Percentiles rank a stretch among this genome's conserved stretches.
Evolutionary conservation across 2,797 vertebrate species (phyloP).

Genomic region (Cirrhinus molitorella): DNA sequence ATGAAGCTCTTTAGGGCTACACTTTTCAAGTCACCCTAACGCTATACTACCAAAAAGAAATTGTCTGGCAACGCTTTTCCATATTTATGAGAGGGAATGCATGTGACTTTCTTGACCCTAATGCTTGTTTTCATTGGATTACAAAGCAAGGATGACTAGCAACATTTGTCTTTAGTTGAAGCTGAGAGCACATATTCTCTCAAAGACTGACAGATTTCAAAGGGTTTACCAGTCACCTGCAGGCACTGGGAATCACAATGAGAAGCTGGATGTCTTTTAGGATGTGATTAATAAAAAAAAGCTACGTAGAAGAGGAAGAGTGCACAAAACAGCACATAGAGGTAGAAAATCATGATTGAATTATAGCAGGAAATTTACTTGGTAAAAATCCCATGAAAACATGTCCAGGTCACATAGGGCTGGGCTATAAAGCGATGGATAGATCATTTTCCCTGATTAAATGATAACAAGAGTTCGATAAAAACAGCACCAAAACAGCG

Average conservation of each 20-base stretch:
- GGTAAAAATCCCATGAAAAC: neutral
- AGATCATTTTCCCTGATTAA: too few species aligned
- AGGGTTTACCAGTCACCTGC: conserved; percentile 24
- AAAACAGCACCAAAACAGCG: too few species aligned
- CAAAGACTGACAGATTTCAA: neutral
- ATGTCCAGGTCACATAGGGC: neutral
- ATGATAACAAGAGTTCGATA: too few species aligned
- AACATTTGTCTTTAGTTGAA: conserved; percentile 14
- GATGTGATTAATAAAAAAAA: neutral
- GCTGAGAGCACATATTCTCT: neutral
- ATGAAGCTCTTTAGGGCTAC: neutral
- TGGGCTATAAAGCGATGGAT: too few species aligned
- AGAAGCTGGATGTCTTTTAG: neutral
- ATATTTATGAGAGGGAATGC: conserved; percentile 22
- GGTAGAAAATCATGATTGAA: neutral
- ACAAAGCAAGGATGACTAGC: conserved; percentile 24
- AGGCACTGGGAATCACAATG: conserved; percentile 31
- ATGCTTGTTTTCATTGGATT: conserved; percentile 4
- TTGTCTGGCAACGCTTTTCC: conserved; percentile 11
- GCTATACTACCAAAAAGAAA: neutral
- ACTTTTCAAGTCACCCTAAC: neutral
- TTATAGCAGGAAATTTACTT: neutral
- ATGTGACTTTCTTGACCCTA: conserved; percentile 1
- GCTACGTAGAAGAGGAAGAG: neutral
- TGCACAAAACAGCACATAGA: neutral